Evolutionary conservation across 23 tunicate genomes (phyloP).

Genomic region (Phallusia fumigata): DNA sequence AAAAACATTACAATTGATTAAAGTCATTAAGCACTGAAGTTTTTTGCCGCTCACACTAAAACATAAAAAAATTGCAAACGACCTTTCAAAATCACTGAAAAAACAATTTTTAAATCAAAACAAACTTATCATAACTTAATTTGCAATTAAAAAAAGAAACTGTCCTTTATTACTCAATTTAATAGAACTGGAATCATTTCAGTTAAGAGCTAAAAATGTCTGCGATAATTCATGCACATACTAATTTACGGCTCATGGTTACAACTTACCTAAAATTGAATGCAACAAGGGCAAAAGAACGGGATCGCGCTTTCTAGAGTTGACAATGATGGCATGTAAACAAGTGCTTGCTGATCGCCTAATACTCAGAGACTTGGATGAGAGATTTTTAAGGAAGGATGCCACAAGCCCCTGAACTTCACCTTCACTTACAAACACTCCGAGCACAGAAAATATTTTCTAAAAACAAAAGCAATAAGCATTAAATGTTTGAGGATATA

Average conservation of each 20-base stretch:
- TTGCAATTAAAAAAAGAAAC: too few relatives aligned
- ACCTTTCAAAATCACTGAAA: too few relatives aligned
- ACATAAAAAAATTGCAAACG: too few relatives aligned
- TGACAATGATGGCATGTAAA: slow-evolving; percentile 46
- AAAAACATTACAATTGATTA: too few relatives aligned
- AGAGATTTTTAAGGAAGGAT: slow-evolving; percentile 66
- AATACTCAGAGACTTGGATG: slow-evolving; percentile 56
- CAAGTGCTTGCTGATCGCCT: slow-evolving; percentile 73
- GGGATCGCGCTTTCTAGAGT: slow-evolving; percentile 28
- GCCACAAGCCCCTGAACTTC: slow-evolving; percentile 71
- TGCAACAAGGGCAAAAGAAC: slow-evolving; percentile 17
- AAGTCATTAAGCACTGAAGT: too few relatives aligned
- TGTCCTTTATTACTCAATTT: slow-evolving; percentile 44
- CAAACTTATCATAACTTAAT: too few relatives aligned
- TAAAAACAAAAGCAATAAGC: slow-evolving; percentile 3
- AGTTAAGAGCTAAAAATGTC: too few relatives aligned
- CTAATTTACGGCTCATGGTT: neutral
- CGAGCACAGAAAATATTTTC: slow-evolving; percentile 76
- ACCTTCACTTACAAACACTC: slow-evolving; percentile 64
- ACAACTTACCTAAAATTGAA: slow-evolving; percentile 39
- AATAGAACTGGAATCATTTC: slow-evolving; percentile 50
- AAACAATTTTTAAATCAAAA: too few relatives aligned
- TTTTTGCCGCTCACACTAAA: too few relatives aligned
- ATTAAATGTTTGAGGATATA: too few relatives aligned
- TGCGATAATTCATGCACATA: too few relatives aligned